Conservation (phyloP, 2,797 vertebrate genomes). For the Hippocampus kuda region DNA sequence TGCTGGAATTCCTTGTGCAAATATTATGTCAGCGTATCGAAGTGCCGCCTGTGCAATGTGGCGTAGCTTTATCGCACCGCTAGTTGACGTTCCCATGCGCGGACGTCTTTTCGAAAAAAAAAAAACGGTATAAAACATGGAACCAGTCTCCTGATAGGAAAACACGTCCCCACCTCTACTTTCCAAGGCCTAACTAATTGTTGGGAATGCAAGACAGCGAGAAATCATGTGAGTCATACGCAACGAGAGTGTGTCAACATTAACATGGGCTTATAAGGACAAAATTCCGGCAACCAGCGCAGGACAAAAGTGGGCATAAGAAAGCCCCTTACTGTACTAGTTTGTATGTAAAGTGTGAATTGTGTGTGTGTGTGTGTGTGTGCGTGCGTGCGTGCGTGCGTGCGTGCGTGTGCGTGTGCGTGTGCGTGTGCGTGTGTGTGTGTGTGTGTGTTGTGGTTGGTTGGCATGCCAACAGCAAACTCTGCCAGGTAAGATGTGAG, state of each 20-base stretch:
- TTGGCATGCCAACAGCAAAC: neutral
- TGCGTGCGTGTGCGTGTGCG: too few species aligned
- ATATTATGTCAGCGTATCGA: slow-evolving; percentile 47
- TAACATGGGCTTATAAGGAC: slow-evolving; percentile 55
- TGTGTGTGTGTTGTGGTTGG: neutral
- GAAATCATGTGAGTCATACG: slow-evolving; percentile 40
- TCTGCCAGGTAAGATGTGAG: neutral
- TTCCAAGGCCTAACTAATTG: slow-evolving; percentile 39
- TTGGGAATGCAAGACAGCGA: slow-evolving; percentile 44
- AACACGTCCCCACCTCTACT: slow-evolving; percentile 3
- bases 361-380: too few species aligned
- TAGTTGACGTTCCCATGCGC: slow-evolving; percentile 28
- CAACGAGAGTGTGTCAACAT: neutral
- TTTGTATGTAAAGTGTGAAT: neutral
- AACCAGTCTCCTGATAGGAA: neutral
- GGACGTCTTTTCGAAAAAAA: slow-evolving; percentile 12
- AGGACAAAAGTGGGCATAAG: slow-evolving; percentile 8
- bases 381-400: too few species aligned
- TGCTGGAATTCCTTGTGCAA: slow-evolving; percentile 28
- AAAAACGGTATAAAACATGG: neutral
- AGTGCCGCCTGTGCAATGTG: neutral
- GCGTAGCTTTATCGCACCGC: slow-evolving; percentile 8
- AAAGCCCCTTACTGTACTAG: neutral
- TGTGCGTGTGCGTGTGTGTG: too few species aligned
- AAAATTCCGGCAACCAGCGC: slow-evolving; percentile 26